Base-by-base conservation (phyloP, 2,113 vertebrate genomes). In the Scophthalmus maximus region DNA sequence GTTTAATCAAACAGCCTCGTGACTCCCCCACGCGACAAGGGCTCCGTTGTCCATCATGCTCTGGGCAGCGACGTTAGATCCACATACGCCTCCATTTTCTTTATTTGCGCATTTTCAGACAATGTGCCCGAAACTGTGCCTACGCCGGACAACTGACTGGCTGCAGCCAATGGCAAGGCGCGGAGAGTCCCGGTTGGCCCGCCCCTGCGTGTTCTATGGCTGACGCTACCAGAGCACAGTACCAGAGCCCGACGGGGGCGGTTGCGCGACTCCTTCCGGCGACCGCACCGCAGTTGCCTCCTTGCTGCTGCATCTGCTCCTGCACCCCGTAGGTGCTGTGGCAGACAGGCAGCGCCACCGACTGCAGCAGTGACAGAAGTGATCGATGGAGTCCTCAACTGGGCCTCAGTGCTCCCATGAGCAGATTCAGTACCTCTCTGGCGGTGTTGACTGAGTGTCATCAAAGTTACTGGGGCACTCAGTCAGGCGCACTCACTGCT, bases 51-150 rank as follows among this genome's bases (percentile, higher is more conserved):
- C 10, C n/a, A 14, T 18, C 42, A n/a, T n/a, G 29, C 11, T 29
- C 12, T 22, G 5, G 6, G 18, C 12, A 38, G 27, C 5, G 0
- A 23, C 5, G 44, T 22, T n/a, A 12, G 4, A 27, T 8, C 9
- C 6, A 44, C 47, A 25, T 68, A 57, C 51, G 9, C 63, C 50
- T 75, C 69, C 81, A 71, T 73, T 58, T 27, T 55, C 23, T 32
- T 6, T 5, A 8, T 86, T 80, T 78, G 79, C 85, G 82, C 83
- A 89, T 57, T 78, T 82, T 79, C 76, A 78, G 79, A 92, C 89
- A 91, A 88, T 86, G 78, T 88, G 75, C 56, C 81, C 61, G 78
- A 83, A 67, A 66, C 44, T 72, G 23, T 75, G 34, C 68, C 63
- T 65, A 59, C 3, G 42, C 83, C 85, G 82, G 27, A 84, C 82